Conservation (phyloP, 1,140 invertebrate species). For the Sipha flava region DNA sequence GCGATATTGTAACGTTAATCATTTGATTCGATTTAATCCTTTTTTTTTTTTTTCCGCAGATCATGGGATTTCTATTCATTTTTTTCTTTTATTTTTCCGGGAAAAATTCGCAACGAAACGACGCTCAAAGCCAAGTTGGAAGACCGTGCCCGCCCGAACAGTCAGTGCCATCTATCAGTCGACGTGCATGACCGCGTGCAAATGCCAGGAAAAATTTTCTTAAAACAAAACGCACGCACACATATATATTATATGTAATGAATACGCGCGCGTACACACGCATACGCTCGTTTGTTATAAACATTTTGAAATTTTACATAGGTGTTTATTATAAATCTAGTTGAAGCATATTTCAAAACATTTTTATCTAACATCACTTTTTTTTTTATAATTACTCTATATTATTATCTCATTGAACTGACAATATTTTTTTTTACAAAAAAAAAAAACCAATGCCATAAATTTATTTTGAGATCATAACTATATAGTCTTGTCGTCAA, state of each 20-base stretch:
- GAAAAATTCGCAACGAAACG: neutral
- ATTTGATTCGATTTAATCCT: neutral
- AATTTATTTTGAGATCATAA: too few species aligned
- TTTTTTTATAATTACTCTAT: neutral
- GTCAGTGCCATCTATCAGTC: neutral
- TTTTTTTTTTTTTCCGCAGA: neutral
- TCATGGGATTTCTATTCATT: neutral
- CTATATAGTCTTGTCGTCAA: neutral
- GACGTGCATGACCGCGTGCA: slow-evolving; percentile 22
- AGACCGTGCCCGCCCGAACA: neutral
- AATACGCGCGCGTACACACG: neutral
- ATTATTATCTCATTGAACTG: neutral
- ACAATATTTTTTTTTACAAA: neutral
- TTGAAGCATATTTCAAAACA: neutral
- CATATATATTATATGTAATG: too few species aligned
- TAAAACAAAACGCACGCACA: neutral
- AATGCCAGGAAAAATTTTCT: neutral
- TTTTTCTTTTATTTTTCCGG: neutral
- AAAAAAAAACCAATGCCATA: too few species aligned
- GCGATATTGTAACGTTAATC: too few species aligned
- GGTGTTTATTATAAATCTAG: neutral
- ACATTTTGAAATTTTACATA: slow-evolving; percentile 18
- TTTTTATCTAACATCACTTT: neutral
- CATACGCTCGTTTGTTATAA: slow-evolving; percentile 1
- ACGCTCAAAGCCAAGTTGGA: neutral